Evolutionary conservation across 2,113 vertebrate genomes (phyloP).

Genomic region (Haemorhous mexicanus): DNA sequence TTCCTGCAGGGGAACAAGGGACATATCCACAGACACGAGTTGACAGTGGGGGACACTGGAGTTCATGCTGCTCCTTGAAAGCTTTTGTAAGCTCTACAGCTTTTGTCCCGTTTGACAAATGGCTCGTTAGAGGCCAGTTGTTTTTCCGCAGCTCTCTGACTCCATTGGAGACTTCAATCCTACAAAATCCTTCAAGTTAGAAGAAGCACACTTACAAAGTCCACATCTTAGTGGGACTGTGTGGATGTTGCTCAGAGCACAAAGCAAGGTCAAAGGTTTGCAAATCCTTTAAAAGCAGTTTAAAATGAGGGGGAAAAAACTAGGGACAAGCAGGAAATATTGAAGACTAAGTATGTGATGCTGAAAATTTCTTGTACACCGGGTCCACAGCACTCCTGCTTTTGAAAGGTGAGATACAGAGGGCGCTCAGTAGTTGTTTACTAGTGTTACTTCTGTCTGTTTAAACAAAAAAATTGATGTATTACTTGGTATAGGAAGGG

Average conservation of each 20-base stretch:
- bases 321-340: not conserved
- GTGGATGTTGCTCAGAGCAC: not conserved
- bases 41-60: not conserved
- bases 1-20: fast-evolving
- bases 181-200: not conserved
- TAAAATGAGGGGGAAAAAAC: not conserved
- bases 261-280: not conserved
- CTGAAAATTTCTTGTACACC: not conserved
- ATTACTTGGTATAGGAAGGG: not conserved
- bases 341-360: not conserved
- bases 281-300: not conserved
- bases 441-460: not conserved
- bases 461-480: not conserved
- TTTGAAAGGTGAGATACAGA: not conserved
- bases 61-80: not conserved
- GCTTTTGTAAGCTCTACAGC: not conserved
- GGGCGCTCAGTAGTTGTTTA: not conserved
- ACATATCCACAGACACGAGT: fast-evolving
- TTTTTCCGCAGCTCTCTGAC: not conserved
- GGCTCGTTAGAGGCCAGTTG: not conserved
- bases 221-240: not conserved
- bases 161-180: not conserved
- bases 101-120: not conserved
- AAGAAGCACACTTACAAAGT: not conserved
- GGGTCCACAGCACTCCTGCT: not conserved